Conservation (phyloP, 2,888 invertebrate species). For the Coleophora deauratella region DNA sequence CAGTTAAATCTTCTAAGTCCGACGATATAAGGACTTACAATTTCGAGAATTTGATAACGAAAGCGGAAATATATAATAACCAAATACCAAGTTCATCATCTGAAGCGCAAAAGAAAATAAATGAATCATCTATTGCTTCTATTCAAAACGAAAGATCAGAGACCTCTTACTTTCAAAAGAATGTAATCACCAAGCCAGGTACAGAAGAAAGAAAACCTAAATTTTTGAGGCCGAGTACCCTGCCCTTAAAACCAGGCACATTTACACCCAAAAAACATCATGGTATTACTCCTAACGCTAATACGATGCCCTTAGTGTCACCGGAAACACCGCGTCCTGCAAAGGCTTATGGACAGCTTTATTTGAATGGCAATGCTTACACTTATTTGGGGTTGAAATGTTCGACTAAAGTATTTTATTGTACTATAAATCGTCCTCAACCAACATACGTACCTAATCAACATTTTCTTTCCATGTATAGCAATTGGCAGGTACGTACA, state of each 20-base stretch:
- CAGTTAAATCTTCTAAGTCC: conserved; percentile 36
- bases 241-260: conserved; percentile 88
- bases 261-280: conserved; percentile 87
- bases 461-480: conserved; percentile 96
- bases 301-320: conserved; percentile 88
- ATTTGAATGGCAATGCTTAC: conserved; percentile 92
- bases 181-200: conserved; percentile 32
- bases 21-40: conserved; percentile 61
- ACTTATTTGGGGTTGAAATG: conserved; percentile 93
- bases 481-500: conserved; percentile 88
- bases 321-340: conserved; percentile 94
- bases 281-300: conserved; percentile 86
- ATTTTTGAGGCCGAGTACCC: conserved; percentile 86
- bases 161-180: conserved; percentile 66
- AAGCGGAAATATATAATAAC: conserved; percentile 65
- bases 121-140: conserved; percentile 32
- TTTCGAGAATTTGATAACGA: conserved; percentile 68
- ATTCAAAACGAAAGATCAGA: conserved; percentile 58
- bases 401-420: conserved; percentile 92
- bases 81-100: conserved; percentile 51
- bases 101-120: conserved; percentile 56
- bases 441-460: conserved; percentile 95
- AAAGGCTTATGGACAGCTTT: conserved; percentile 91
- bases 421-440: conserved; percentile 93
- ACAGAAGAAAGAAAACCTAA: conserved; percentile 72